Percentiles rank a stretch among this genome's conserved stretches.
phyloP scores from a whole-genome alignment of 37 sponge, comb jelly and placozoan species.

The Theonella swinhoei region DNA sequence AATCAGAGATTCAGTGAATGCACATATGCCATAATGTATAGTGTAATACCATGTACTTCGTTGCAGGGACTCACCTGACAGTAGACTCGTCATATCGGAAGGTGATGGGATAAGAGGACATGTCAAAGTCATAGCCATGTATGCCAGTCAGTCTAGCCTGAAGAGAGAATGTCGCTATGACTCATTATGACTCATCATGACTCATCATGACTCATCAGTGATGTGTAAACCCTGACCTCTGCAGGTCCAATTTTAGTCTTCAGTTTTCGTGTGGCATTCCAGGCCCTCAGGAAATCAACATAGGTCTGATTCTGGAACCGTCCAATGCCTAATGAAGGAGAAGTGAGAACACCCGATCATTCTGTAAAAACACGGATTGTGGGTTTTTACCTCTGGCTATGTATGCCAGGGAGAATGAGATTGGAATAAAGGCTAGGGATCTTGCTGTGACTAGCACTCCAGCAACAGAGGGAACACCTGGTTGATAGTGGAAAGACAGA shows the following conservation, averaged over 20 bases:
- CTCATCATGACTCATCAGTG: neutral
- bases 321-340: conserved; percentile 41
- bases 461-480: conserved; percentile 55
- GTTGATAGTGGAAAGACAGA: neutral
- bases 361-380: too few species aligned
- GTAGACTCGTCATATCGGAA: conserved; percentile 56
- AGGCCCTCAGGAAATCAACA: conserved; percentile 35
- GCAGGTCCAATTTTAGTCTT: conserved; percentile 33
- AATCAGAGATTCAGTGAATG: neutral
- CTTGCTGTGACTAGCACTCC: conserved; percentile 40
- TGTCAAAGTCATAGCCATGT: conserved; percentile 61
- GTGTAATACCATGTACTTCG: neutral
- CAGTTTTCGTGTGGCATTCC: conserved; percentile 31
- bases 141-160: conserved; percentile 71
- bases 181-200: neutral
- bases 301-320: conserved; percentile 47
- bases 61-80: conserved; percentile 48
- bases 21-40: neutral
- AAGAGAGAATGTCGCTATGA: neutral
- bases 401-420: conserved; percentile 63
- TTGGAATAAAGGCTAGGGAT: conserved; percentile 45
- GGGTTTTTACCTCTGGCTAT: conserved; percentile 49
- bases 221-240: too few species aligned
- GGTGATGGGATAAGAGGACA: conserved; percentile 50
- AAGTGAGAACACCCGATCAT: neutral